Percentiles rank a stretch among this genome's conserved stretches.
phyloP scores from a whole-genome alignment of 1,140 invertebrate species.

The Neocloeon triangulifer region DNA sequence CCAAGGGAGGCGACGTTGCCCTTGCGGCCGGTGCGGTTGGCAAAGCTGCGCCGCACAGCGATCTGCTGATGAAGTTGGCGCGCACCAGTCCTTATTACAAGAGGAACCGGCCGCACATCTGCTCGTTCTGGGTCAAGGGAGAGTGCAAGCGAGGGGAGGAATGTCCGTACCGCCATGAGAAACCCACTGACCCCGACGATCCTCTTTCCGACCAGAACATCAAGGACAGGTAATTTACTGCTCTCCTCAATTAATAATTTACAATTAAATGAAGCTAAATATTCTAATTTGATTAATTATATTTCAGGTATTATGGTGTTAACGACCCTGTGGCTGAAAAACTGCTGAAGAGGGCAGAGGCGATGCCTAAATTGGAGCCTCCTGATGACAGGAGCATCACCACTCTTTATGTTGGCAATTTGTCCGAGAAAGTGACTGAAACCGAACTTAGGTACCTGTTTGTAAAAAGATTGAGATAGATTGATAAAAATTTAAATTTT shows the following conservation, averaged over 20 bases:
- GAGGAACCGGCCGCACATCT: constrained; percentile 94
- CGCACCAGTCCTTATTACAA: constrained; percentile 97
- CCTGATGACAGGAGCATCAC: constrained; percentile 94
- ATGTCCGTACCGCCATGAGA: constrained; percentile 97
- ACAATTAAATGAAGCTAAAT: too few species aligned
- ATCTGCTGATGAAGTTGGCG: constrained; percentile 83
- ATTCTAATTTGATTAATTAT: too few species aligned
- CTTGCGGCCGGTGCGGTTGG: constrained; percentile 25
- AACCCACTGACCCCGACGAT: constrained; percentile 98
- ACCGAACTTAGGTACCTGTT: constrained; percentile 49
- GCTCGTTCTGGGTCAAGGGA: constrained; percentile 99
- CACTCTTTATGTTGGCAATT: constrained; percentile 86
- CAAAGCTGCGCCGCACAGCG: constrained; percentile 57
- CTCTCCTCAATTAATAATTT: too few species aligned
- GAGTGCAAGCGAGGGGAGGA: constrained; percentile 98
- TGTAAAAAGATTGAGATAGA: not conserved
- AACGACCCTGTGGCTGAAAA: constrained; percentile 99
- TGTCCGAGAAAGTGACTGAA: constrained; percentile 73
- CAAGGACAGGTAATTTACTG: constrained; percentile 46
- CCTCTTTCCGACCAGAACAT: constrained; percentile 98
- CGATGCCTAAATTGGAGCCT: constrained; percentile 82
- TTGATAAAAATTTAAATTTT: not conserved
- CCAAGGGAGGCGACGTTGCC: constrained; percentile 13
- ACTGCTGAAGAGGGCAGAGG: constrained; percentile 73
- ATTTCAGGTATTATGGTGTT: constrained; percentile 69